These are phyloP conservation scores for Macrotus californicus DNA, from an alignment of 2,113 vertebrate genomes.

Conservation along the genomic window DNA sequence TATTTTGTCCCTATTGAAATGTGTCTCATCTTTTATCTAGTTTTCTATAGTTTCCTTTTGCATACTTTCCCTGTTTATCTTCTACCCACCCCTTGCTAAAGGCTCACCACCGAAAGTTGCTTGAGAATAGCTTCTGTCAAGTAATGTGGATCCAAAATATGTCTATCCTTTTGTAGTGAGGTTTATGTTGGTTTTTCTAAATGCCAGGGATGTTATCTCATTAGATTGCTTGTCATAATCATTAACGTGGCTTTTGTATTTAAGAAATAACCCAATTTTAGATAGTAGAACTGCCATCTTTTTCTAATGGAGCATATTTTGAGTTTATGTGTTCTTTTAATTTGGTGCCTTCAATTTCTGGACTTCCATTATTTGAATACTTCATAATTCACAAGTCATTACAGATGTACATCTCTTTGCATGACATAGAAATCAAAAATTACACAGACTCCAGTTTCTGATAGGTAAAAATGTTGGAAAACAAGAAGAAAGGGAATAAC, in stretches of 20 bases:
- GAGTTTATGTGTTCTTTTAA: neutral
- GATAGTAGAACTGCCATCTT: neutral
- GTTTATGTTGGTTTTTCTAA: conserved; percentile 14
- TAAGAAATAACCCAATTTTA: conserved; percentile 21
- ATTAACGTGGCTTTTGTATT: neutral
- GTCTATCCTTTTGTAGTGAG: neutral
- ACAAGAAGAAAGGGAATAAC: neutral
- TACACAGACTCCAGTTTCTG: neutral
- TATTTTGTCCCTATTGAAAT: neutral
- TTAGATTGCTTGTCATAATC: neutral
- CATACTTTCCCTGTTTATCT: neutral
- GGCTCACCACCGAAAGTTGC: neutral
- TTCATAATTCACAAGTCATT: neutral
- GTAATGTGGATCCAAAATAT: neutral
- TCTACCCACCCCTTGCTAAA: neutral
- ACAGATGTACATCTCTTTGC: neutral
- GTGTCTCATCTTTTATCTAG: neutral
- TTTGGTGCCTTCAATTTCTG: neutral
- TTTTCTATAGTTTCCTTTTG: conserved; percentile 15
- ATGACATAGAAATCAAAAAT: neutral
- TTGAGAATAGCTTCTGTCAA: neutral
- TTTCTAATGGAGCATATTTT: neutral
- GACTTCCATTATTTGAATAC: neutral
- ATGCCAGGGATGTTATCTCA: neutral
- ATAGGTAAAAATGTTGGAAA: neutral